A percentile compares a stretch with the other conserved stretches of the same genome.
Conservation (phyloP, 1,140 invertebrate genomes). For the Microplitis demolitor region DNA sequence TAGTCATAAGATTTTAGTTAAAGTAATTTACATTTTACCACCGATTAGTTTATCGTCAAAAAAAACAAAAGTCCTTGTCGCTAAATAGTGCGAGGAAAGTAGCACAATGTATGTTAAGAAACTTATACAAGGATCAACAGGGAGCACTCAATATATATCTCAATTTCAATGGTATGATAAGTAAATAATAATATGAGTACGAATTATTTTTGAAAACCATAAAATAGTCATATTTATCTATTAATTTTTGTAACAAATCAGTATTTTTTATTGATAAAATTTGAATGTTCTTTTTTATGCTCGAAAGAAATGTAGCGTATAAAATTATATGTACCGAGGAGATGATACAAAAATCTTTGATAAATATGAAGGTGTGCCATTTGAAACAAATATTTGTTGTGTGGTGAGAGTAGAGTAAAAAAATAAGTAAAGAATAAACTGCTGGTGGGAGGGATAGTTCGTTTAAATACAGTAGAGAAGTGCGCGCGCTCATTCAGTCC, state of each 20-base stretch:
- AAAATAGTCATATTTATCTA: too few species aligned
- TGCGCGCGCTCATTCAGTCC: constrained; percentile 59
- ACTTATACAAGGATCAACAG: not conserved
- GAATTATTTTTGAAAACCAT: too few species aligned
- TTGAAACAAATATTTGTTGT: not conserved
- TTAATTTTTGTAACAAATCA: too few species aligned
- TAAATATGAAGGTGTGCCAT: not conserved
- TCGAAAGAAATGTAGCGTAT: too few species aligned
- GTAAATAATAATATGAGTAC: not conserved
- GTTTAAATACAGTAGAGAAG: constrained; percentile 57
- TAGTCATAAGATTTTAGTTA: not conserved
- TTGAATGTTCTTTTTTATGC: too few species aligned
- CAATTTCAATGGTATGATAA: not conserved
- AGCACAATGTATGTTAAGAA: constrained; percentile 9
- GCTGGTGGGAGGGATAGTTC: constrained; percentile 41
- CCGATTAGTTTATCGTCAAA: constrained; percentile 5
- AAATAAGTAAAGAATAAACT: constrained; percentile 19
- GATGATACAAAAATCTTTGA: not conserved
- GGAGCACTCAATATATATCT: not conserved
- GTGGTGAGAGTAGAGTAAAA: constrained; percentile 33
- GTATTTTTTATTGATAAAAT: too few species aligned
- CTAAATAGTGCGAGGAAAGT: constrained; percentile 11
- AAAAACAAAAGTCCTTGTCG: constrained; percentile 7
- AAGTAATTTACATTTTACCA: not conserved
- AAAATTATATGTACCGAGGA: too few species aligned